These are phyloP conservation scores for Syngnathus typhle DNA, from an alignment of 2,113 vertebrate species.

Conservation along the genomic window DNA sequence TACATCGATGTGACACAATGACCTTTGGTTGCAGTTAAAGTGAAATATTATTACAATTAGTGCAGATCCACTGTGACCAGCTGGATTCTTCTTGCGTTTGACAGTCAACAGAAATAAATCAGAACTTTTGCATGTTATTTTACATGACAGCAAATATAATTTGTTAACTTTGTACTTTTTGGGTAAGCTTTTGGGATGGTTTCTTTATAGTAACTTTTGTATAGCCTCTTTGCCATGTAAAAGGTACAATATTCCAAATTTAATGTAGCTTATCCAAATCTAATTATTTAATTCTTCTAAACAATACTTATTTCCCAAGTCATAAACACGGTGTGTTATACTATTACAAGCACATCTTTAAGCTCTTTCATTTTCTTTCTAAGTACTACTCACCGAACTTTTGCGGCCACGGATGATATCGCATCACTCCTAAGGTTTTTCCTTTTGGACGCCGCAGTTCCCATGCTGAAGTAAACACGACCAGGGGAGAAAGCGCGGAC, in stretches of 20 bases:
- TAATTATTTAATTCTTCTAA: no score
- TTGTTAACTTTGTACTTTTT: no score
- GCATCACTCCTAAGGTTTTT: constrained; percentile 87
- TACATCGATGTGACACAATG: constrained; percentile 11
- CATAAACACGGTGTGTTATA: neutral
- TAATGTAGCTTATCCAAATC: neutral
- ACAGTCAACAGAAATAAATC: neutral
- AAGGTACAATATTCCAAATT: neutral
- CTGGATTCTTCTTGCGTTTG: neutral
- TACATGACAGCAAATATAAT: neutral
- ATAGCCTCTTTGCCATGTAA: neutral
- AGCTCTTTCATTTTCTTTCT: neutral
- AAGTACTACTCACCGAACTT: constrained; percentile 81
- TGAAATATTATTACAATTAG: constrained; percentile 16
- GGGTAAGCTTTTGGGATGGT: neutral
- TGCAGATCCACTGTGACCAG: constrained; percentile 2
- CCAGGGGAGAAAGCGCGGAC: constrained; percentile 41
- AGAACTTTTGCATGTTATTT: neutral
- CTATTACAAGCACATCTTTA: neutral
- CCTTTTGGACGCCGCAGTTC: constrained; percentile 89
- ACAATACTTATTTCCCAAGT: neutral
- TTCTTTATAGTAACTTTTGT: neutral
- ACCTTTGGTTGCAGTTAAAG: constrained; percentile 12
- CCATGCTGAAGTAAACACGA: constrained; percentile 79
- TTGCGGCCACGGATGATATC: constrained; percentile 88